phyloP scores from a whole-genome alignment of 2,888 invertebrate species.

The Pristionchus mayeri region DNA sequence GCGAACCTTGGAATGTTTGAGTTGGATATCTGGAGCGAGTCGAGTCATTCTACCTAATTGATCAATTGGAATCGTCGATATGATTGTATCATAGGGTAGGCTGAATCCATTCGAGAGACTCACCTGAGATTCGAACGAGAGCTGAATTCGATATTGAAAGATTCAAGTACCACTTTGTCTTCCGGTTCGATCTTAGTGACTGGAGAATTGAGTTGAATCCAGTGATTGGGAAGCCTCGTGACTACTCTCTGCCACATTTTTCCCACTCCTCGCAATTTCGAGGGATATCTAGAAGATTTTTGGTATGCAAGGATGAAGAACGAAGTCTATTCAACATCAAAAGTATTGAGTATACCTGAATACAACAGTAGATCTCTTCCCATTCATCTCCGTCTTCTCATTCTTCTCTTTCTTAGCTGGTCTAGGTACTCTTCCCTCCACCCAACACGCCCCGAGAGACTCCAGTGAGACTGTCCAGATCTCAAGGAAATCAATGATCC shows the following conservation, averaged over 20 bases:
- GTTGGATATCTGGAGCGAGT: slow-evolving; percentile 19
- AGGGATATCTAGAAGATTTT: slow-evolving; percentile 18
- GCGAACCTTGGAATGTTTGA: slow-evolving; percentile 43
- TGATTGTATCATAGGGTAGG: slow-evolving; percentile 7
- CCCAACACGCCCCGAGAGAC: slow-evolving; percentile 29
- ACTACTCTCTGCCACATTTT: slow-evolving; percentile 36
- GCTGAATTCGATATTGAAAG: not conserved
- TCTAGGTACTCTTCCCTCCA: slow-evolving; percentile 41
- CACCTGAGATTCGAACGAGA: not conserved
- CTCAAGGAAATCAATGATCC: slow-evolving; percentile 2
- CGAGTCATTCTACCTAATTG: not conserved
- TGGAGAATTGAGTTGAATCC: slow-evolving; percentile 32
- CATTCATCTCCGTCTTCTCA: not conserved
- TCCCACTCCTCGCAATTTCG: slow-evolving; percentile 38
- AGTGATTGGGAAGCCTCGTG: not conserved
- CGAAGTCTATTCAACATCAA: not conserved
- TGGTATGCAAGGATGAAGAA: not conserved
- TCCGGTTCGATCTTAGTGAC: slow-evolving; percentile 11
- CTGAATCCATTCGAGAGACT: slow-evolving; percentile 30
- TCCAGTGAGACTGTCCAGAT: slow-evolving; percentile 47
- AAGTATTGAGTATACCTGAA: not conserved
- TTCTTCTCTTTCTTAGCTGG: slow-evolving; percentile 37
- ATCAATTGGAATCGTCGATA: slow-evolving; percentile 47
- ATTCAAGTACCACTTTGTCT: not conserved
- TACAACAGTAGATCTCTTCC: not conserved